Percentiles rank a stretch among this genome's conserved stretches.
Conservation (phyloP, 2,797 vertebrate species). For the Muscicapa striata region DNA sequence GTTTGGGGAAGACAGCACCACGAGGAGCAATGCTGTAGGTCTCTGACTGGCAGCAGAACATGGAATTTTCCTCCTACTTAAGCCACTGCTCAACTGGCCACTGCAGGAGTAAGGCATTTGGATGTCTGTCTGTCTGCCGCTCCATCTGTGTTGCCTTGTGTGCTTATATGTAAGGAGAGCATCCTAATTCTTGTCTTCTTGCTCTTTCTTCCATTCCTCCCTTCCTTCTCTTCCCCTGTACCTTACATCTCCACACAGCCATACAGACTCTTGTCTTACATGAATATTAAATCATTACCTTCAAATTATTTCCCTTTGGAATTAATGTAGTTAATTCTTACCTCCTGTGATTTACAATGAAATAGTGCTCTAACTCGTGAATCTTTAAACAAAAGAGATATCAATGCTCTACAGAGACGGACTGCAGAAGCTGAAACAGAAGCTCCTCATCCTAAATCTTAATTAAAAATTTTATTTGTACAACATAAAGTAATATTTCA, state of each 20-base stretch:
- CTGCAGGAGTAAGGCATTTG: background rate
- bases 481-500: background rate
- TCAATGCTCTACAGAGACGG: background rate
- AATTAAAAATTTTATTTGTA: slow-evolving; percentile 44
- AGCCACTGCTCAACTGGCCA: background rate
- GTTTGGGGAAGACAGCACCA: background rate
- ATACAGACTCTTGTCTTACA: background rate
- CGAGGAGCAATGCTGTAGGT: rapidly evolving
- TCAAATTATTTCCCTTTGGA: slow-evolving; percentile 3
- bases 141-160: background rate
- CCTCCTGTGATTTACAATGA: background rate
- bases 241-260: background rate
- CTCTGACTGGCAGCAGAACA: background rate
- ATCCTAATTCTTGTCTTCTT: background rate
- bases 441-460: background rate
- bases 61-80: background rate
- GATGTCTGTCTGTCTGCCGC: background rate
- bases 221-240: background rate
- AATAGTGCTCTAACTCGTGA: background rate
- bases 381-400: background rate
- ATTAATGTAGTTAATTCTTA: background rate
- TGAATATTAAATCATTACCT: background rate
- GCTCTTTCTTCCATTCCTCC: background rate
- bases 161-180: background rate
- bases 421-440: background rate